Base-by-base conservation (phyloP, 2,797 vertebrate species). In the Percopsis omiscomaycus region DNA sequence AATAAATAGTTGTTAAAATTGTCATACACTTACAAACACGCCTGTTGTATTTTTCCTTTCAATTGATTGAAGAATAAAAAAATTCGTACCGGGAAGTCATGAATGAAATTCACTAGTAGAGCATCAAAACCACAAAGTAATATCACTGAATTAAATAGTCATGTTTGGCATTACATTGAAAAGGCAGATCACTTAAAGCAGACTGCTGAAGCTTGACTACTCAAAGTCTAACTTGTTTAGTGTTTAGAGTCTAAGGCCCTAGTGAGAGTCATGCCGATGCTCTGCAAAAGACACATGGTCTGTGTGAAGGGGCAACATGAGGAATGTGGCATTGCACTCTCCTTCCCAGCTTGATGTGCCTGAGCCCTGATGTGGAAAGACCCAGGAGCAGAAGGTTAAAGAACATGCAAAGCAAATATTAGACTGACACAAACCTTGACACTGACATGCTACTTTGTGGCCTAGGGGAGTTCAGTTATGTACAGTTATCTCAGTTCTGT, bases 1-100 rank as follows among this genome's bases (percentile, higher is more conserved):
- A 97, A 96, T 98, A 97, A 97, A 98, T 90, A 93, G 84, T 86
- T 89, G 79, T 86, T 82, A 85, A 89, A 86, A 84, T 80, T 80
- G 64, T 78, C 37, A 42, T 42, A 42, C 37, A 9, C 6, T 42
- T 42, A 22, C 22, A 22, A 22, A 22, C 37, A 42, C 37, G 9
- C 9, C 37, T 42, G 37, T 42, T 42, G 37, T 42, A 42, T 42
- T 42, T 6, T 42, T 42, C 8, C 37, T 42, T 42, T 42, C 37
- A 42, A 42, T 42, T 42, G 37, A 42, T 42, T 42, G 6, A 42
- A 42, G 37, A 10, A 42, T 42, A 6, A 42, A 6, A 42, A 42
- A 9, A 9, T 2, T 10, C 37, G 1, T 42, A 42, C 37, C 6
- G 37, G 37, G 9, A 42, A 42, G 37, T 22, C 52, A 37, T 13